These are phyloP conservation scores for Syrphus vitripennis DNA, from an alignment of 2,888 invertebrate species.

Conservation along the genomic window DNA sequence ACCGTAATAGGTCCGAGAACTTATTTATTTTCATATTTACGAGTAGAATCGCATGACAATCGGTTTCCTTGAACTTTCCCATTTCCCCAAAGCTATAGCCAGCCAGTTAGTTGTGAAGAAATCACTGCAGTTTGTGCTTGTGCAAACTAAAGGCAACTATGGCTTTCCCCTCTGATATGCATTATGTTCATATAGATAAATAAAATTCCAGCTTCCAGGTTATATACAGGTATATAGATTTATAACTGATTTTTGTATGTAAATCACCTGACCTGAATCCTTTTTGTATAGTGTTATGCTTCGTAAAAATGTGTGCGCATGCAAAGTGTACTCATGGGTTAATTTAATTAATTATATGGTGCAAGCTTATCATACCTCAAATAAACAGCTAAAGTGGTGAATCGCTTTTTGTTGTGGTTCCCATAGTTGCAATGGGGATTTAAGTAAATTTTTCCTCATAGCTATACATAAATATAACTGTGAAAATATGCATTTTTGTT, in stretches of 20 bases:
- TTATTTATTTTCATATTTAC: background rate
- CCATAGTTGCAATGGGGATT: constrained; percentile 23
- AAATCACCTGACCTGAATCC: constrained; percentile 63
- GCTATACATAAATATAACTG: background rate
- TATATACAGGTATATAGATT: background rate
- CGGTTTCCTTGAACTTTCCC: background rate
- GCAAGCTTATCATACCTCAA: constrained; percentile 68
- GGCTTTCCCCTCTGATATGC: background rate
- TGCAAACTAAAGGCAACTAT: background rate
- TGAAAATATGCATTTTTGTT: background rate
- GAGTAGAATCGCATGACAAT: background rate
- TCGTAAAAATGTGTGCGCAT: background rate
- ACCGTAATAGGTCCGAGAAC: no score
- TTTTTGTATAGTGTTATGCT: constrained; percentile 6
- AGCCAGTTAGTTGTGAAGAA: background rate
- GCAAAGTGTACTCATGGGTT: constrained; percentile 43
- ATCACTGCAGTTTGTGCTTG: background rate
- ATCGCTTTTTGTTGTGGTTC: constrained; percentile 56
- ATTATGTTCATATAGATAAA: background rate
- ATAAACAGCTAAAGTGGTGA: constrained; percentile 68
- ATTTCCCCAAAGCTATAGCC: no score
- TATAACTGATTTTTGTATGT: constrained; percentile 22
- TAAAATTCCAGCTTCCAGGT: constrained; percentile 3
- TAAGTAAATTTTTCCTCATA: constrained; percentile 36
- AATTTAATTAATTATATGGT: constrained; percentile 70